phyloP scores from a whole-genome alignment of 2,888 invertebrate species.

The Drosophila cracens region DNA sequence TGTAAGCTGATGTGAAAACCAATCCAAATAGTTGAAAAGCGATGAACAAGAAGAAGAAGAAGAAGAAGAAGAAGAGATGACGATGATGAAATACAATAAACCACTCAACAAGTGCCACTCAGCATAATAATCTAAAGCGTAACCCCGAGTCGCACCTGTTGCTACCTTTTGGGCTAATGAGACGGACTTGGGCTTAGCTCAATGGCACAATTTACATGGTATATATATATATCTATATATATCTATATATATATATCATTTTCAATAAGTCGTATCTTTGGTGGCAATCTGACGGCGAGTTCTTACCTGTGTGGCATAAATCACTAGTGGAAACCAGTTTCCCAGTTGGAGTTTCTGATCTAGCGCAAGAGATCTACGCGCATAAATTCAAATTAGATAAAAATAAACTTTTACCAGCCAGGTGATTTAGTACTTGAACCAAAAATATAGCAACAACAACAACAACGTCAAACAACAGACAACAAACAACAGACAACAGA shows the following conservation, averaged over 20 bases:
- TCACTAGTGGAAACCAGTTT: conserved; percentile 64
- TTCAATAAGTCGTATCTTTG: conserved; percentile 58
- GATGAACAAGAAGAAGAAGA: neutral
- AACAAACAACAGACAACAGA: neutral
- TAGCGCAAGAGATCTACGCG: conserved; percentile 68
- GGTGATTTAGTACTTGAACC: conserved; percentile 74
- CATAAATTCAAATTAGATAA: conserved; percentile 78
- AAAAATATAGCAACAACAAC: conserved; percentile 44
- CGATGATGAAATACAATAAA: conserved; percentile 9
- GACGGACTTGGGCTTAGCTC: conserved; percentile 22
- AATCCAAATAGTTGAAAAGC: conserved; percentile 13
- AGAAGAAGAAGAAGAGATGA: neutral
- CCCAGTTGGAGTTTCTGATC: conserved; percentile 42
- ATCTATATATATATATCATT: conserved; percentile 53
- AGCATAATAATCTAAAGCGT: neutral
- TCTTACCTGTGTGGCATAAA: conserved; percentile 60
- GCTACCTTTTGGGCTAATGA: conserved; percentile 39
- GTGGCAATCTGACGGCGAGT: conserved; percentile 55
- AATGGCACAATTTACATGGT: conserved; percentile 66
- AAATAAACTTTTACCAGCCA: conserved; percentile 60
- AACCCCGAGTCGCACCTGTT: conserved; percentile 22
- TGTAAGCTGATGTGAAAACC: conserved; percentile 35
- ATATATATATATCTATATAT: conserved; percentile 14
- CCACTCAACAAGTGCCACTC: conserved; percentile 51
- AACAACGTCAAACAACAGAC: conserved; percentile 5